Base-by-base conservation (phyloP, 2,888 invertebrate genomes). In the Sicus ferrugineus region DNA sequence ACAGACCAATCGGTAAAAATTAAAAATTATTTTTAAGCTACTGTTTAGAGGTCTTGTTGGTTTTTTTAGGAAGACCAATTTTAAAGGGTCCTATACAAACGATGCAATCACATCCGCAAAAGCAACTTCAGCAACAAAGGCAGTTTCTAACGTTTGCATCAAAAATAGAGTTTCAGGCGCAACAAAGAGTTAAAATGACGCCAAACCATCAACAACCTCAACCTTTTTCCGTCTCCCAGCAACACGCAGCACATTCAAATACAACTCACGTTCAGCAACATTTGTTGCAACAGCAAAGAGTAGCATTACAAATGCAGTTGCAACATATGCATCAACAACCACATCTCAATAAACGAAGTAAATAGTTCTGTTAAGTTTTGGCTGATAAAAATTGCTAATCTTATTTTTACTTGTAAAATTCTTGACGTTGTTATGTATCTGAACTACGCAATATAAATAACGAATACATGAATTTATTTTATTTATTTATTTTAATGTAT, bases 21-120 rank as follows among this genome's bases (percentile, higher is more conserved):
- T 52, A 26, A 50, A 68, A 6, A 1, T 61, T 16, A 54, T 62
- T 54, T 21, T 50, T 28, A 23, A 46, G n/a, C n/a, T n/a, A n/a
- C 26, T 30, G 30, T n/a, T 19, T 11, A 31, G 16, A 21, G 11
- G 11, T 31, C 7, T 19, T 21, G n/a, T 34, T 63, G 19, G 4
- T 16, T 62, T 50, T 73, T 66, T n/a, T 46, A 84, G 85, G 85
- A 30, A 82, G 85, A 19, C 85, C 85, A 14, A 85, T 85, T 70
- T 70, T 85, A 14, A 85, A 85, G 74, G 85, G 84, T 61, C 77
- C 80, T 16, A 71, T 79, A 7, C 72, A 75, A 50, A 23, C 80
- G 16, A 71, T 79, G 6, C 72, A 75, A 50, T 30, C 65, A 34
- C 67, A 48, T 9, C 67, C 58, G 11, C 30, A 31, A 50, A 42